Base-by-base conservation (phyloP, 1,140 invertebrate species). In the Drosophila takahashii region DNA sequence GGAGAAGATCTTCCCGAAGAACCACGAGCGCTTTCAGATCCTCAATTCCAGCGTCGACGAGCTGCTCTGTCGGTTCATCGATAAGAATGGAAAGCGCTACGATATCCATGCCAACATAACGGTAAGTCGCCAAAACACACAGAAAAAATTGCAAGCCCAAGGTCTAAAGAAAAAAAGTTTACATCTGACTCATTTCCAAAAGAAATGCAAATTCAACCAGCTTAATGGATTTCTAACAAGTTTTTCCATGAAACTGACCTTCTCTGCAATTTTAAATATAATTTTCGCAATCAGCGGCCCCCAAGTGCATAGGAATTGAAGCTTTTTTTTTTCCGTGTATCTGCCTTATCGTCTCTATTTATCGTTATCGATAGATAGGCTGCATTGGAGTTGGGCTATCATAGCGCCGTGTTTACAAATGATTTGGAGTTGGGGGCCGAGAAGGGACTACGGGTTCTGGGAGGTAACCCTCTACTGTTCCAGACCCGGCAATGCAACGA, bases 61-160 rank as follows among this genome's bases (percentile, higher is more conserved):
- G 94, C 94, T 99, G 83, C 97, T 96, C 90, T 99, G 98, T 95
- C 96, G 96, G 93, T 99, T 99, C 94, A 96, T 99, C 93, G 96
- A 96, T 92, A 96, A 95, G 94, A 97, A 96, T 94, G 97, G 97
- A 87, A 98, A 98, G 93, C 96, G 97, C 94, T 98, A 98, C 92
- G 97, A 98, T 93, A 98, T 99, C 91, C 98, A 98, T 93, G 98
- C 98, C 62, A 99, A 99, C 94, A 99, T 99, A 93, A 99, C 98
- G 93, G 97, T 98, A 94, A 97, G 96, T 45, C n/a, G 9, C 41
- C 41, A 1, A 44, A 5, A 9, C 27, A 22, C 10, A 15, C 7
- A 8, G 29, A 32, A 45, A 34, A 34, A 54, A 42, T 22, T 22
- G 22, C 22, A 22, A 2, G 22, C 22, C 22, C 22, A 22, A 22